Percentiles rank a stretch among this genome's conserved stretches.
These are phyloP conservation scores for Euleptes europaea DNA, from an alignment of 2,113 vertebrate species.

Conservation along the genomic window DNA sequence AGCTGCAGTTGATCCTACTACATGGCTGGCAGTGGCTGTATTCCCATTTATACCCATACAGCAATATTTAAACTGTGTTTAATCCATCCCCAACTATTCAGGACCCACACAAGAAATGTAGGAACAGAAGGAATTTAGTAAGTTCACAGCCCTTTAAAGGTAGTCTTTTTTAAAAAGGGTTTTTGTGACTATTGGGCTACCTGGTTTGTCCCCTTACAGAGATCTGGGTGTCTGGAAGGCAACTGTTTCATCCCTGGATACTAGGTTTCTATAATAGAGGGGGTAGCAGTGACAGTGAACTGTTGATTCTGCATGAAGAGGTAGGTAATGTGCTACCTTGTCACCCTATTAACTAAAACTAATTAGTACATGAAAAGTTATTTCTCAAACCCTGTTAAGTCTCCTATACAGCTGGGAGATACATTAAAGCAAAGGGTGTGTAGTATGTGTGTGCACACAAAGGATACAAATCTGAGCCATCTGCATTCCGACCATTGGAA, in stretches of 20 bases:
- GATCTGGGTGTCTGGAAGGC: neutral
- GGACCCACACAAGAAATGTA: neutral
- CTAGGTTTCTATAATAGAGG: neutral
- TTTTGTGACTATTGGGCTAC: neutral
- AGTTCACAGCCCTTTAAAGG: neutral
- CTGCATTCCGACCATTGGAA: neutral
- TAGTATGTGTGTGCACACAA: neutral
- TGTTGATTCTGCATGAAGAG: neutral
- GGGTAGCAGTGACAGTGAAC: too few relatives aligned
- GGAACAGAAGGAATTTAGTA: constrained; percentile 5
- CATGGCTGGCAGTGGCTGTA: neutral
- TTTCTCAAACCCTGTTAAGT: neutral
- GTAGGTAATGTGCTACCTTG: neutral
- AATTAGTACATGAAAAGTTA: neutral
- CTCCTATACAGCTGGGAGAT: neutral
- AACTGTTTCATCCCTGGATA: neutral
- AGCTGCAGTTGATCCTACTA: neutral
- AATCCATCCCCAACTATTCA: neutral
- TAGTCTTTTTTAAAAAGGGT: too few relatives aligned
- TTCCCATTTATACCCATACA: neutral
- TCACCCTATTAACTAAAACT: neutral
- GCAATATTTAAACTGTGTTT: neutral
- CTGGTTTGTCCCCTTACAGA: neutral
- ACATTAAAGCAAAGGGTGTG: neutral
- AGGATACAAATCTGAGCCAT: neutral